Percentiles rank a stretch among this genome's conserved stretches.
These are phyloP conservation scores for Epsilonema sp. DNA, from an alignment of 2,888 invertebrate species.

Conservation along the genomic window DNA sequence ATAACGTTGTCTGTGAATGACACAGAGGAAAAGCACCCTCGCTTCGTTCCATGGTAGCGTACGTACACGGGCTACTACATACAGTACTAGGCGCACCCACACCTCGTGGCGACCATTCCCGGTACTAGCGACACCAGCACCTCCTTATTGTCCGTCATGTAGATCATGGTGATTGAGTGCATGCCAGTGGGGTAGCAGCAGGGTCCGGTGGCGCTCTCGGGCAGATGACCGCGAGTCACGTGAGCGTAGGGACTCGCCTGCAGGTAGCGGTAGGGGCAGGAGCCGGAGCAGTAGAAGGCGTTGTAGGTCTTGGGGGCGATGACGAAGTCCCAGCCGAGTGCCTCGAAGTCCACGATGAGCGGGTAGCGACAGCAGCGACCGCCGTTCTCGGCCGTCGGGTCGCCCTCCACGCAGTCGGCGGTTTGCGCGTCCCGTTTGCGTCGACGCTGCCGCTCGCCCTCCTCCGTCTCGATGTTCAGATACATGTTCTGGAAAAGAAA, in stretches of 20 bases:
- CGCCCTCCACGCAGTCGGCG: neutral
- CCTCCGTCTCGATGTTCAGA: neutral
- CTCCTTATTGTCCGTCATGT: conserved; percentile 15
- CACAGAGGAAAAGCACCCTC: too few relatives aligned
- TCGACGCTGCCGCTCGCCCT: neutral
- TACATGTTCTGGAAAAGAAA: neutral
- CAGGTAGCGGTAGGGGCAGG: neutral
- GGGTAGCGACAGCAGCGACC: neutral
- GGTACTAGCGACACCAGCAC: conserved; percentile 43
- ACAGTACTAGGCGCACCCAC: conserved; percentile 55
- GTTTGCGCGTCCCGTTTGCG: neutral
- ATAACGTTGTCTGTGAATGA: too few relatives aligned
- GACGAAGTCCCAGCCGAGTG: neutral
- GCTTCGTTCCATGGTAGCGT: too few relatives aligned
- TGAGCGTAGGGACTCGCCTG: neutral
- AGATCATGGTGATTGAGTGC: conserved; percentile 48
- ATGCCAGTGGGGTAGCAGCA: conserved; percentile 70
- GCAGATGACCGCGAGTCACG: conserved; percentile 19
- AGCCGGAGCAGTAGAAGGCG: neutral
- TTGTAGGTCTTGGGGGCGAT: neutral
- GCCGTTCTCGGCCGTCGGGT: neutral
- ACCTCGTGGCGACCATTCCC: conserved; percentile 80
- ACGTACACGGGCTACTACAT: too few relatives aligned
- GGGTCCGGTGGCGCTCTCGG: conserved; percentile 55
- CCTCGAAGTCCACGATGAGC: neutral